Percentiles rank a stretch among this genome's conserved stretches.
Conservation (phyloP, 2,797 vertebrate genomes). For the Enteromius paludinosus region DNA sequence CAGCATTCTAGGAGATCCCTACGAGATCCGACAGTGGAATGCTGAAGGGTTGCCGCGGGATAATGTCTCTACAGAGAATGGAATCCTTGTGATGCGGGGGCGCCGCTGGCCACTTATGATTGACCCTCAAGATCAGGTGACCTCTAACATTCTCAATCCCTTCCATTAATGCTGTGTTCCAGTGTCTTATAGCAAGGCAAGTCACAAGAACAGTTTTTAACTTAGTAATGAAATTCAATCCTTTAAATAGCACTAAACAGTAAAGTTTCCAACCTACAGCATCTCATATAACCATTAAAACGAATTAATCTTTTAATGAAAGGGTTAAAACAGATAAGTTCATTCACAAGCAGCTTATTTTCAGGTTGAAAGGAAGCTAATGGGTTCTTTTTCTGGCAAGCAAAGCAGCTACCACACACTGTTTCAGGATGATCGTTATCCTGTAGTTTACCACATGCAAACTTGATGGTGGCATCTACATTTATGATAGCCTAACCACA, state of each 20-base stretch:
- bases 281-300: background rate
- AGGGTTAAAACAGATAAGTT: background rate
- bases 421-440: constrained; percentile 21
- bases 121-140: constrained; percentile 89
- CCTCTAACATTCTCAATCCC: background rate
- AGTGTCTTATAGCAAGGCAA: constrained; percentile 7
- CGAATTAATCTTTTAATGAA: background rate
- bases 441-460: background rate
- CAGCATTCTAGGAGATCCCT: constrained; percentile 83
- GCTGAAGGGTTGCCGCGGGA: constrained; percentile 84
- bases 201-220: constrained; percentile 1
- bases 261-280: background rate
- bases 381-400: constrained; percentile 15
- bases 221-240: background rate
- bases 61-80: constrained; percentile 85
- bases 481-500: constrained; percentile 7
- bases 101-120: constrained; percentile 89
- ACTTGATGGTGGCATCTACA: background rate
- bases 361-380: background rate
- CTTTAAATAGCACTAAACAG: background rate
- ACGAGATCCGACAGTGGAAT: constrained; percentile 88
- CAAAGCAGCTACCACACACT: constrained; percentile 6
- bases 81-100: constrained; percentile 85
- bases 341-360: constrained; percentile 24
- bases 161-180: background rate